A percentile compares a stretch with the other conserved stretches of the same genome.
Evolutionary conservation across 2,888 invertebrate species (phyloP).

Genomic region (Prosopocoilus inquinatus): DNA sequence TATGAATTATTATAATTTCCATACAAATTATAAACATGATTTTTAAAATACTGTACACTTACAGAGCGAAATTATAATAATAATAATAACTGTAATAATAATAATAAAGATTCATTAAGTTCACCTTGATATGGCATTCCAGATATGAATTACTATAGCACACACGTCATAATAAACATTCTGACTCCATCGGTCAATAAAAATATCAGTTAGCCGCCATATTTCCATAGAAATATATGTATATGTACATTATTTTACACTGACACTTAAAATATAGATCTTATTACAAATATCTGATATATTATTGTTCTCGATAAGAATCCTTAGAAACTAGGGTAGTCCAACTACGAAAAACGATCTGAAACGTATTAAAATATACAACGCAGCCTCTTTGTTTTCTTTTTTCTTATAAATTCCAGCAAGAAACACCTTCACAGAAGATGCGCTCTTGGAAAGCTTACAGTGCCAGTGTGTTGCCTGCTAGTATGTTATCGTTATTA

Average conservation of each 20-base stretch:
- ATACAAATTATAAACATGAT: slow-evolving; percentile 80
- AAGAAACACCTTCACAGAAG: slow-evolving; percentile 44
- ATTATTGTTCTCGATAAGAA: slow-evolving; percentile 28
- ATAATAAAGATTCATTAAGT: slow-evolving; percentile 39
- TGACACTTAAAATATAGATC: slow-evolving; percentile 44
- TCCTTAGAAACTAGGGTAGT: slow-evolving; percentile 26
- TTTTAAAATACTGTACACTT: slow-evolving; percentile 78
- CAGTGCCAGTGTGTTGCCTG: slow-evolving; percentile 33
- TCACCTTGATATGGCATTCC: slow-evolving; percentile 38
- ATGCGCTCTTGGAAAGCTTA: slow-evolving; percentile 27
- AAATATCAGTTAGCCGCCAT: slow-evolving; percentile 47
- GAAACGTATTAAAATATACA: slow-evolving; percentile 22
- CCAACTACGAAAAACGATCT: slow-evolving; percentile 17
- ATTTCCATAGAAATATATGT: slow-evolving; percentile 47
- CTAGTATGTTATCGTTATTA: slow-evolving; percentile 18
- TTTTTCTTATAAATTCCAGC: slow-evolving; percentile 7
- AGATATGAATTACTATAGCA: slow-evolving; percentile 51
- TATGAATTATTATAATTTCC: slow-evolving; percentile 63
- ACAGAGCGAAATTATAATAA: slow-evolving; percentile 48
- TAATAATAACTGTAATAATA: slow-evolving; percentile 19
- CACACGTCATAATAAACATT: slow-evolving; percentile 37
- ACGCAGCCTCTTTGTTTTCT: slow-evolving; percentile 21
- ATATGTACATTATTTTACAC: slow-evolving; percentile 40
- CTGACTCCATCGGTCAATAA: slow-evolving; percentile 36
- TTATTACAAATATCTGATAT: slow-evolving; percentile 22